Base-by-base conservation (phyloP, 2,888 invertebrate genomes). In the Eupeodes latifasciatus region DNA sequence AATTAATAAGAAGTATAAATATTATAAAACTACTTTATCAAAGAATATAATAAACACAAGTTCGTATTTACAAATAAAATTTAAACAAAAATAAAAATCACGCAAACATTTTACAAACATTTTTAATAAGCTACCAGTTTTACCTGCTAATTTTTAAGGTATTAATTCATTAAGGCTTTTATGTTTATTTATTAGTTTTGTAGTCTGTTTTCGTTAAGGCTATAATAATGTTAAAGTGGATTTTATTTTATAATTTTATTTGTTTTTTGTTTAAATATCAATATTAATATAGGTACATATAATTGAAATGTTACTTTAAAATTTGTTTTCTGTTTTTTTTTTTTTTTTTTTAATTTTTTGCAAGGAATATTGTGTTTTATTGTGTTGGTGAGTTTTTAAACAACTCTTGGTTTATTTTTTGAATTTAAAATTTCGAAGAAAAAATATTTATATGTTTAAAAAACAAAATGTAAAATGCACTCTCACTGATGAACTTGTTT, bases 81-180 rank as follows among this genome's bases (percentile, higher is more conserved):
- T 55, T 27, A 27, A 27, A 27, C 27, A 27, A 51, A 75, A 62
- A 19, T 34, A 47, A 62, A 84, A 69, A 57, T 77, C 81, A 78
- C 81, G 74, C 78, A 66, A 78, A 85, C 14, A 85, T 74, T 69
- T 61, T 27, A 78, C 61, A 75, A 81, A 84, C 85, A 81, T 78
- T 85, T 87, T 75, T 88, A 40, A 40, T 59, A 78, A 91, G 93
- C 93, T 93, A 93, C 93, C 92, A 91, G 92, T 92, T 93, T 92
- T 93, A 93, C 93, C 93, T 93, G 93, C 91, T 91, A 92, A 83
- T 85, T 89, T 89, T 76, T 81, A 90, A 91, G 91, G 87, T 83
- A 79, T 64, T 76, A 16, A 72, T 71, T 84, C 16, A 62, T 71
- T 80, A 87, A 83, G 72, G 67, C 67, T 66, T 71, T 67, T 69